Evolutionary conservation across 30 jellyfish, hydroid and myxozoan genomes (phyloP), one percentile per base, ranked within the genome.

Genomic region (Aurelia sp.): DNA sequence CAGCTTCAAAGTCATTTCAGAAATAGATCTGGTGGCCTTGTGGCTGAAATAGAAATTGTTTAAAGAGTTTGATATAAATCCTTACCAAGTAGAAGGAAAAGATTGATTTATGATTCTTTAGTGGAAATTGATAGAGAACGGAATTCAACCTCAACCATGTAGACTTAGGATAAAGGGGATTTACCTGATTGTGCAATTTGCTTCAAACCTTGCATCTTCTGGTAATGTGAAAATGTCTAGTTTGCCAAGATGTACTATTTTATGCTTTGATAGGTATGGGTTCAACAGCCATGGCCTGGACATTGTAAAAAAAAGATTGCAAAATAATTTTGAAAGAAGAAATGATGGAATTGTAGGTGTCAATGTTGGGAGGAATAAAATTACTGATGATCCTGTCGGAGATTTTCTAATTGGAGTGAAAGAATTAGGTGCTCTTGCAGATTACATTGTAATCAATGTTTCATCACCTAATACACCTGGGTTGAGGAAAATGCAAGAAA

Each of bases 381-480:
- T 70, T 2, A 53, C 96, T 16, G 86, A 22, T 13, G 86, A 88
- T 55, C 90, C 98, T 3, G 95, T 81, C 15, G 90, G 33, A 13
- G 98, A 92, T 82, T 92, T 65, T 78, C 89, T 86, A 57, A 57
- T 33, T 6, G 98, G 98, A 4, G 85, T 86, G 2, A 59, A 41
- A 44, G 80, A 81, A 53, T 62, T 92, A 16, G 96, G 90, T 6
- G 89, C 82, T 5, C 76, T 73, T 17, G 97, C 96, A 8, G 96
- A 92, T 74, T 87, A 87, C 60, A 52, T 87, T 53, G 98, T 92
- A 6, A 76, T 92, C 33, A 92, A 92, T 78, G 93, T 92, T 44
- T 92, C 98, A 2, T 92, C 98, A 11, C 98, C 98, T 24, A 92
- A 92, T 79, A 92, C 98, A 1, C 98, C 97, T 17, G 98, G 98